Base-by-base conservation (phyloP, 1,140 invertebrate genomes). In the Muscidifurax raptorellus region DNA sequence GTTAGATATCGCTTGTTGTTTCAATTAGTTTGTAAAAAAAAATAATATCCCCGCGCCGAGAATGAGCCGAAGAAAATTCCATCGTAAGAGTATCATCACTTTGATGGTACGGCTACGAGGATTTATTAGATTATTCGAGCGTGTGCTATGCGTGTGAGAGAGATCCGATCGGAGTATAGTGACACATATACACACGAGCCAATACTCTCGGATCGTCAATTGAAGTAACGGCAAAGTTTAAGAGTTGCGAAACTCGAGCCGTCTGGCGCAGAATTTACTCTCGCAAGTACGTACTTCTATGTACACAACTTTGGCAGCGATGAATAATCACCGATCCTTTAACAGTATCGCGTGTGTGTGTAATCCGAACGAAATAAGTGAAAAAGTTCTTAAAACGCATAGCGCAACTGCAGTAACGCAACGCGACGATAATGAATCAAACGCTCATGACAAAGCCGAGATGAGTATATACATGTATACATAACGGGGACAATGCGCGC, bases 181-280 rank as follows among this genome's bases (percentile, higher is more conserved):
- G 36, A 10, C 59, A 47, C 18, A 47, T 79, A 28, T 6, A 7
- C 27, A 32, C 28, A 5, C 18, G 47, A n/a, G 32, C 36, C 78
- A 52, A 66, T 52, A 47, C n/a, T 36, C 59, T 52, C 69, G 36
- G 36, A 81, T 52, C 32, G 27, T 30, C 71, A 72, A 40, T 77
- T 28, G 36, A 18, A 84, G 67, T 40, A 75, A 83, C 74, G 69
- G 64, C 74, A 77, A 64, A 82, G 28, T 82, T 76, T 28, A 67
- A 40, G n/a, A n/a, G 3, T 72, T 67, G 52, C 22, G 81, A 66
- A 83, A 83, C 76, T 83, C 22, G 40, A 77, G 78, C 40, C 27
- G 27, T 30, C 36, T n/a, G 44, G n/a, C 22, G 47, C 5, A 52
- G 47, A 52, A 52, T 52, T 22, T 52, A 72, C 66, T 67, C 66